Conservation (phyloP, 2,888 invertebrate species). For the Tinea pellionella region DNA sequence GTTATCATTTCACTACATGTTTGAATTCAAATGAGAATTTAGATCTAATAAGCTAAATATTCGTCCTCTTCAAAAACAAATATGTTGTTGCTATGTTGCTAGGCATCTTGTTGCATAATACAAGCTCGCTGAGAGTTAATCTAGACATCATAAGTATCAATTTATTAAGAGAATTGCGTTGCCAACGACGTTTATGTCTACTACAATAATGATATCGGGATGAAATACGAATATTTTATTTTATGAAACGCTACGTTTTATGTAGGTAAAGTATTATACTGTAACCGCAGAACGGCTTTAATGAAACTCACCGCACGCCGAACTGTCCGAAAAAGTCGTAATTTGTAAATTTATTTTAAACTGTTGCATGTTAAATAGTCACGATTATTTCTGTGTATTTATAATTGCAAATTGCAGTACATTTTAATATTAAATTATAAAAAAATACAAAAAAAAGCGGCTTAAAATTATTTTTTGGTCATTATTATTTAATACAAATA, state of each 20-base stretch:
- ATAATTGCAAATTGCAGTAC: background rate
- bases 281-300: background rate
- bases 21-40: constrained; percentile 11
- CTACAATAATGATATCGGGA: background rate
- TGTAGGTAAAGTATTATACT: background rate
- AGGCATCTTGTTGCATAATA: too few relatives aligned
- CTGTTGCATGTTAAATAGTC: background rate
- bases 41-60: constrained; percentile 8
- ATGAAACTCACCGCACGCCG: background rate
- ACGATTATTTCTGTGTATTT: background rate
- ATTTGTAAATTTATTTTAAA: background rate
- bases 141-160: background rate
- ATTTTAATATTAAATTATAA: too few relatives aligned
- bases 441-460: too few relatives aligned
- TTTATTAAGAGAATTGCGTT: constrained; percentile 2
- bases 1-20: constrained; percentile 7
- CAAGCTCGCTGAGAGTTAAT: background rate
- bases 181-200: background rate
- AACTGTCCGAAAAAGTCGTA: background rate
- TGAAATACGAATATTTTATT: background rate
- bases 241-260: background rate
- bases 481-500: too few relatives aligned
- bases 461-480: too few relatives aligned
- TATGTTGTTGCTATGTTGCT: background rate
- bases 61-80: background rate